Evolutionary conservation across 2,888 invertebrate genomes (phyloP), one percentile per base, ranked within the genome.

Genomic region (Vanessa cardui): DNA sequence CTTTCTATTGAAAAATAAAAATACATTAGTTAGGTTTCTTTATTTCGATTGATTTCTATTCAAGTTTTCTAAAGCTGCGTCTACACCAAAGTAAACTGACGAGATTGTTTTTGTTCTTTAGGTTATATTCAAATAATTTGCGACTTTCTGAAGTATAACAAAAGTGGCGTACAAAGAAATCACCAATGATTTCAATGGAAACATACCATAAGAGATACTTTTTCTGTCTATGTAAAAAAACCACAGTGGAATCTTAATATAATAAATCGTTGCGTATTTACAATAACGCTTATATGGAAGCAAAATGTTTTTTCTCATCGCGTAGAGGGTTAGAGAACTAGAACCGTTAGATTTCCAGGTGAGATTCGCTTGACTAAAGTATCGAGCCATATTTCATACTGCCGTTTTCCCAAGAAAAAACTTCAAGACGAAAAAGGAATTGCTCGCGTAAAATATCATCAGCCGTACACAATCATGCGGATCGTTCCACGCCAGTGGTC

Each of bases 401-500:
- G 70, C 70, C 71, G 72, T 72, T 72, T 70, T 74, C 65, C 71
- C 71, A 70, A 74, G 70, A 73, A 73, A 76, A 76, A 79, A 78
- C 66, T 58, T 67, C 66, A 63, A 68, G 75, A 74, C 76, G 75
- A 78, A 75, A 76, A 77, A 76, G 77, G 76, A 74, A 72, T 76
- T 76, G 76, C 56, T 70, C 70, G 76, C 73, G 76, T 74, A 74
- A 76, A 77, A 76, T 77, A 78, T 77, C 72, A 76, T 74, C 76
- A 72, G 74, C 66, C 82, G 80, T 77, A 80, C 83, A 84, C 87
- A 85, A 88, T 89, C 80, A 86, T 87, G 83, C 88, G 89, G 61
- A 78, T 80, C 89, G 90, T 87, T 85, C 82, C 89, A 85, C 77
- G 78, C 87, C 83, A 87, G 75, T 84, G 80, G 82, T 62, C 82